Conservation (phyloP, 2,888 invertebrate genomes). For the Copidosoma aretas region DNA sequence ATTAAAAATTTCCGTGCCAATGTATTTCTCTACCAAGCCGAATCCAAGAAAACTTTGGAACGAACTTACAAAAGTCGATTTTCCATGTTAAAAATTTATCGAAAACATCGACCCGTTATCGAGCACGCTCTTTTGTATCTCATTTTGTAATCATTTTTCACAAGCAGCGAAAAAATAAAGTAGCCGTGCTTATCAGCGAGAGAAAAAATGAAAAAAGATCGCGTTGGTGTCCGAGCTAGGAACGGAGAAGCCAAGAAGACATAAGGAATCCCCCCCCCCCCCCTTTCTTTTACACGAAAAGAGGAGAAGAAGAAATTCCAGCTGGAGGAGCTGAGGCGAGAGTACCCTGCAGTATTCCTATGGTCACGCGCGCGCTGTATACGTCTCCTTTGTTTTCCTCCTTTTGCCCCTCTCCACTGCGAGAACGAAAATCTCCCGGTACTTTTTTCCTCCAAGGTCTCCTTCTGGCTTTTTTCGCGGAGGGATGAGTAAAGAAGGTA, state of each 20-base stretch:
- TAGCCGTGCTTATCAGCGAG: neutral
- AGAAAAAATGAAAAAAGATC: neutral
- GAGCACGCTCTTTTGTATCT: neutral
- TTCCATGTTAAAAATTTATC: neutral
- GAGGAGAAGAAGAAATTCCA: constrained; percentile 23
- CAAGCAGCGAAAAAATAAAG: neutral
- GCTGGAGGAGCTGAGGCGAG: constrained; percentile 15
- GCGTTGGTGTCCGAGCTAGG: constrained; percentile 7
- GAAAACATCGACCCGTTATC: neutral
- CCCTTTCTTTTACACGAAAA: constrained; percentile 17
- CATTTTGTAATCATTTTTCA: neutral
- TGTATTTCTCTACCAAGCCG: neutral
- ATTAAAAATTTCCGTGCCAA: neutral
- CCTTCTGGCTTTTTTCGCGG: neutral
- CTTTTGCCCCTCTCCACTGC: constrained; percentile 20
- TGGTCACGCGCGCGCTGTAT: constrained; percentile 11
- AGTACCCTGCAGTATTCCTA: constrained; percentile 14
- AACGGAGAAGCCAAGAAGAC: neutral
- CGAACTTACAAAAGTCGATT: neutral
- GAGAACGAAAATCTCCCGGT: constrained; percentile 1
- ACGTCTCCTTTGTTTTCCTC: constrained; percentile 9
- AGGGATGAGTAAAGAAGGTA: neutral
- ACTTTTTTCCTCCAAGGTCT: neutral
- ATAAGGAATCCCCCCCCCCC: too few species aligned
- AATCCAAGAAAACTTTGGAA: neutral